Percentiles rank a stretch among this genome's conserved stretches.
These are phyloP conservation scores for Benthosema pterotum DNA, from an alignment of 2,797 vertebrate genomes.

Conservation along the genomic window DNA sequence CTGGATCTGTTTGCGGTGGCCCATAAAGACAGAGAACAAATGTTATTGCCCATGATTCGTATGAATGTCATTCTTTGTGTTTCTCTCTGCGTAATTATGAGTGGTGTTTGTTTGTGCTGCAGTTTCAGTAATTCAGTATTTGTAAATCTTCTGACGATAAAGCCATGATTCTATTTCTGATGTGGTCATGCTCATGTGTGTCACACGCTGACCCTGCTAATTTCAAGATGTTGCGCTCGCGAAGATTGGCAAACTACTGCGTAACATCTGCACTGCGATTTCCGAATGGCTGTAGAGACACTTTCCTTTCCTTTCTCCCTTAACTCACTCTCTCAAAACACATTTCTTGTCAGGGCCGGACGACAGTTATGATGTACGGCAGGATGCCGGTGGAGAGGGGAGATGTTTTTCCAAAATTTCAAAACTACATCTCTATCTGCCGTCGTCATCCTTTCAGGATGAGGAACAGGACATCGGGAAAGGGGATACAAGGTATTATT, in stretches of 20 bases:
- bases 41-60: conserved; percentile 45
- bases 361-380: neutral
- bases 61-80: conserved; percentile 31
- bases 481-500: conserved; percentile 37
- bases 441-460: conserved; percentile 45
- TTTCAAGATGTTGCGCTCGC: conserved; percentile 17
- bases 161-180: conserved; percentile 30
- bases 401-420: conserved; percentile 23
- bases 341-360: conserved; percentile 17
- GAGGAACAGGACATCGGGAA: conserved; percentile 23
- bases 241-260: conserved; percentile 19
- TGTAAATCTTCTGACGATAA: conserved; percentile 37
- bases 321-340: conserved; percentile 36
- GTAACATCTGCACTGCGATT: conserved; percentile 44
- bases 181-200: conserved; percentile 23
- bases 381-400: neutral
- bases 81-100: conserved; percentile 14
- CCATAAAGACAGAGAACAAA: conserved; percentile 35
- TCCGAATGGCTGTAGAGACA: neutral
- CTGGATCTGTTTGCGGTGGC: conserved; percentile 42
- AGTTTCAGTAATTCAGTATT: conserved; percentile 33
- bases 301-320: conserved; percentile 3
- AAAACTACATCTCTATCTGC: conserved; percentile 68
- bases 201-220: conserved; percentile 15
- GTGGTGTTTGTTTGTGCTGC: conserved; percentile 36